phyloP scores from a whole-genome alignment of 2,113 vertebrate genomes.

The Phylloscopus whistleri region DNA sequence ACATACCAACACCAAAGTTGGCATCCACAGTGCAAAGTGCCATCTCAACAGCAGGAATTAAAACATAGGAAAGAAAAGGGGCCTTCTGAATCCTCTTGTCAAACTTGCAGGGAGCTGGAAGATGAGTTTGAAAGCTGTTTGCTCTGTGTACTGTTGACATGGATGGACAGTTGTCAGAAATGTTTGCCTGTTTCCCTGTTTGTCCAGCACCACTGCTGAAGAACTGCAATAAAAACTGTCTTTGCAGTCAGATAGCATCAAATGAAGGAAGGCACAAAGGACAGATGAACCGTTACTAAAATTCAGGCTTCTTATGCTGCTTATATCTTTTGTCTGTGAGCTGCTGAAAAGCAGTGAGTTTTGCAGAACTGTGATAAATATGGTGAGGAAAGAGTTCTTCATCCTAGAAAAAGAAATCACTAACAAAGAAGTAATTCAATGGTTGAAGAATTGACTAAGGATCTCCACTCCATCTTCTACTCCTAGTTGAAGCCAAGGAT shows the following conservation, averaged over 20 bases:
- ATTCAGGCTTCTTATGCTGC: neutral
- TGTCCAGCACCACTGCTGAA: neutral
- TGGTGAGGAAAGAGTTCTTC: neutral
- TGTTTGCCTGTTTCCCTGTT: neutral
- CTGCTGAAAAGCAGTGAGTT: neutral
- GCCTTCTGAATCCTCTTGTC: neutral
- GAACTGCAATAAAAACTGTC: neutral
- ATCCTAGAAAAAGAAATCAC: neutral
- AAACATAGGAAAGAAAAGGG: neutral
- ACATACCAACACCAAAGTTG: conserved; percentile 32
- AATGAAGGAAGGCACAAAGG: neutral
- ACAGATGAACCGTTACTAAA: neutral
- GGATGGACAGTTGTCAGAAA: neutral
- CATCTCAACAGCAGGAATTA: neutral
- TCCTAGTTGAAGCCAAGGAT: neutral
- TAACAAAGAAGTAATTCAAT: neutral
- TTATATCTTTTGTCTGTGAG: neutral
- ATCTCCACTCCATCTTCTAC: neutral
- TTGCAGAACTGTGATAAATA: neutral
- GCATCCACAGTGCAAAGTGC: neutral
- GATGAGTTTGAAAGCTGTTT: neutral
- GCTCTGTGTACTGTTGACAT: neutral
- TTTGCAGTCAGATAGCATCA: neutral
- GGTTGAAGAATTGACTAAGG: neutral
- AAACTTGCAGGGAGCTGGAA: neutral